A percentile compares a stretch with the other conserved stretches of the same genome.
Evolutionary conservation across 2,113 vertebrate genomes (phyloP).

Genomic region (Dolichotis patagonum): DNA sequence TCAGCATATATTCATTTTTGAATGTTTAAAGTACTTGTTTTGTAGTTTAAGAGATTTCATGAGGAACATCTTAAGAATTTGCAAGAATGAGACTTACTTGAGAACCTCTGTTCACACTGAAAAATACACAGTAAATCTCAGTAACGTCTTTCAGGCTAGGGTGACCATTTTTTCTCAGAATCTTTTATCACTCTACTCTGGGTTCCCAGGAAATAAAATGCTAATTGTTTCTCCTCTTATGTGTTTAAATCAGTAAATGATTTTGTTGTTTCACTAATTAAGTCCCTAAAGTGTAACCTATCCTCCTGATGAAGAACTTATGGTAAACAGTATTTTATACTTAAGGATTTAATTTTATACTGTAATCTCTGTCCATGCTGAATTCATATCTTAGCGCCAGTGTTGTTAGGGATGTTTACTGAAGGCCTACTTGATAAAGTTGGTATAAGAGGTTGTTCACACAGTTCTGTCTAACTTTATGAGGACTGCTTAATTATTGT

Average conservation of each 20-base stretch:
- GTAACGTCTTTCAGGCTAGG: not conserved
- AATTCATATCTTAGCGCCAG: not conserved
- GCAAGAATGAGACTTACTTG: not conserved
- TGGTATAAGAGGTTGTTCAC: not conserved
- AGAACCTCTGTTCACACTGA: not conserved
- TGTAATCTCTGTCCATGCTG: not conserved
- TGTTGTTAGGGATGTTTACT: not conserved
- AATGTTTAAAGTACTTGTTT: constrained; percentile 12
- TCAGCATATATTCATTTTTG: constrained; percentile 23
- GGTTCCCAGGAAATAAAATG: constrained; percentile 4
- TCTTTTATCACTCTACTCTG: not conserved
- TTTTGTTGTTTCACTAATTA: constrained; percentile 28
- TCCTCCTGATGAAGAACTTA: not conserved
- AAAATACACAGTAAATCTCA: not conserved
- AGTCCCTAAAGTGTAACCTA: constrained; percentile 4
- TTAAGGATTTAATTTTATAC: constrained; percentile 26
- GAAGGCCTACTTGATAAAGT: not conserved
- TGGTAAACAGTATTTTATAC: not conserved
- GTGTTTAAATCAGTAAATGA: constrained; percentile 33
- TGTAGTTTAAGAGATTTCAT: constrained; percentile 13
- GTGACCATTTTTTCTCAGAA: not conserved
- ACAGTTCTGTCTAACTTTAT: constrained; percentile 20
- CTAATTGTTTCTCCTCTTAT: not conserved
- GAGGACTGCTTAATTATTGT: not conserved
- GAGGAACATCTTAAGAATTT: not conserved